These are phyloP conservation scores for Dione vanillae DNA, from an alignment of 2,888 invertebrate genomes.

Conservation along the genomic window DNA sequence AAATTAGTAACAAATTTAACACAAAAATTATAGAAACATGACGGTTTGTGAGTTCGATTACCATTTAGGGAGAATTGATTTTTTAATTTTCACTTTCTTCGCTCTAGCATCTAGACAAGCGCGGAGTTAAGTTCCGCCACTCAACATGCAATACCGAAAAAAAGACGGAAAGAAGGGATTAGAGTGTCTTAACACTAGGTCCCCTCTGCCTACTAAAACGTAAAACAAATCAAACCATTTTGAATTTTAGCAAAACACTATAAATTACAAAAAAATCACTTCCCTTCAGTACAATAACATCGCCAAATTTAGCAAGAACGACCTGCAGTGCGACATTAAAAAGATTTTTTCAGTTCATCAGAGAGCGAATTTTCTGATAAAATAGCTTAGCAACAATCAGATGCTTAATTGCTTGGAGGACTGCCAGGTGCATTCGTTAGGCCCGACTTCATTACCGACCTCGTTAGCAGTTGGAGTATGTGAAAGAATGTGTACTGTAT, in stretches of 20 bases:
- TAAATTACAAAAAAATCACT: neutral
- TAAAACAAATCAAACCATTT: too few relatives aligned
- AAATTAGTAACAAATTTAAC: too few relatives aligned
- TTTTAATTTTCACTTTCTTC: too few relatives aligned
- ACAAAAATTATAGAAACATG: too few relatives aligned
- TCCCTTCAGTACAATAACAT: neutral
- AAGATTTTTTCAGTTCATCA: conserved; percentile 22
- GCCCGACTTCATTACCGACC: conserved; percentile 47
- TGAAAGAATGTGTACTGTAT: conserved; percentile 20
- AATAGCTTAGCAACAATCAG: conserved; percentile 48
- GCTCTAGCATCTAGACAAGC: too few relatives aligned
- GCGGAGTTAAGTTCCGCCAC: too few relatives aligned
- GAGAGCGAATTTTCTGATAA: conserved; percentile 27
- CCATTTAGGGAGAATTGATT: too few relatives aligned
- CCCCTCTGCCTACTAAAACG: too few relatives aligned
- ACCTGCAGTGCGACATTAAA: conserved; percentile 37
- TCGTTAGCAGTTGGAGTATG: conserved; percentile 45
- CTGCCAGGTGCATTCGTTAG: conserved; percentile 52
- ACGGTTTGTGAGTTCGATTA: too few relatives aligned
- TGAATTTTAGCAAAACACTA: neutral
- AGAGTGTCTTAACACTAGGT: too few relatives aligned
- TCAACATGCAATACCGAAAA: too few relatives aligned
- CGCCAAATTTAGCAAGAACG: neutral
- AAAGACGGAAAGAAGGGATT: too few relatives aligned
- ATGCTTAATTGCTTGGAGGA: conserved; percentile 55